Evolutionary conservation across 2,797 vertebrate species (phyloP), one percentile per base, ranked within the genome.

Genomic region (Parambassis ranga): DNA sequence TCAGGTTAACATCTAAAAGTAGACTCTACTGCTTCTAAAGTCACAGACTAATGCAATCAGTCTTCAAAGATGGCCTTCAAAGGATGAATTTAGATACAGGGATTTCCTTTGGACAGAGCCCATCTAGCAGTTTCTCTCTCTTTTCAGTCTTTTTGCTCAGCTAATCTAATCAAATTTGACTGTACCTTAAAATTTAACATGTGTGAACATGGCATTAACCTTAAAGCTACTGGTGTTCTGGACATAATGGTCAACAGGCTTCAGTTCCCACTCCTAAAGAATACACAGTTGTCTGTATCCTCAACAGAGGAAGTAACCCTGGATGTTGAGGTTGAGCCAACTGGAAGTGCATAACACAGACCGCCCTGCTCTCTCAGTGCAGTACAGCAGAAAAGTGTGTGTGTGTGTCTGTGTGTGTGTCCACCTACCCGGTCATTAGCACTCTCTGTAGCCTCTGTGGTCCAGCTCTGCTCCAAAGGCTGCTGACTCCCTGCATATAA

Each of bases 401-500:
- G 27, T 4, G 41, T 30, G 49, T 51, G 57, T 26, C 55, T 18
- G 32, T 38, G 46, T 1, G 24, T 16, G 42, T 30, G 10, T 20
- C 27, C 27, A 56, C 79, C 42, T 77, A 88, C 88, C 60, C 36
- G 57, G 47, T 79, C 81, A 63, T 70, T 50, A 53, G 39, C 19
- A n/a, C 37, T 51, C 18, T 85, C 81, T 18, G 59, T 30, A 51
- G 24, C 43, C 22, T 77, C 86, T 16, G 57, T 42, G 20, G 65
- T 68, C 81, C 70, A 79, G 77, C 62, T 79, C 49, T 72, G 77
- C 42, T 84, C 80, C 69, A 50, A 48, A 57, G 48, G 48, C 46
- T 63, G 70, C 39, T 41, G 83, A 65, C 44, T 63, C 65, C 76
- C 88, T 90, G 81, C 57, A 46, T 28, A 74, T 19, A 52, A 66